phyloP scores from a whole-genome alignment of 2,888 invertebrate species.

The Chloromyia formosa region DNA sequence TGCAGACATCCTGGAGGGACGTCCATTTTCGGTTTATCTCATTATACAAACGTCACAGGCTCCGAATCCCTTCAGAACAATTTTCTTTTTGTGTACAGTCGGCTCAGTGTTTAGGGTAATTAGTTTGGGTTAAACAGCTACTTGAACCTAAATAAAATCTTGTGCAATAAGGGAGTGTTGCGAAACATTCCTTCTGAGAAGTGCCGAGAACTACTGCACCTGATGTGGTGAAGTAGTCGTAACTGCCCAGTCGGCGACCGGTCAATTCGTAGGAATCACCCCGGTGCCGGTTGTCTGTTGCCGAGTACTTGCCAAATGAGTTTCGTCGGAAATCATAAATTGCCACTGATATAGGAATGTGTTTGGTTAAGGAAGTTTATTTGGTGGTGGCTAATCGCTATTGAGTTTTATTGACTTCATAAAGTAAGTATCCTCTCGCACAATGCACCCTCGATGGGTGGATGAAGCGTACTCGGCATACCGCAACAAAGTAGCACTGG shows the following conservation, averaged over 20 bases:
- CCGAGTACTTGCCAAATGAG: background rate
- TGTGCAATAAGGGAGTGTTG: background rate
- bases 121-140: constrained; percentile 28
- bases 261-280: background rate
- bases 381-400: constrained; percentile 32
- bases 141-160: background rate
- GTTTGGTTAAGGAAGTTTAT: constrained; percentile 20
- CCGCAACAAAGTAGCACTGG: constrained; percentile 21
- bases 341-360: constrained; percentile 9
- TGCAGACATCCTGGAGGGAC: background rate
- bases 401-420: constrained; percentile 37
- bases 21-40: background rate
- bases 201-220: background rate
- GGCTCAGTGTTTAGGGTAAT: constrained; percentile 8
- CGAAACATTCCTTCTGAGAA: background rate
- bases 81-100: background rate
- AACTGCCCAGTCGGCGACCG: background rate
- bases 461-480: background rate
- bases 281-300: background rate
- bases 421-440: constrained; percentile 25
- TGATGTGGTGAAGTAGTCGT: background rate
- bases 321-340: constrained; percentile 20
- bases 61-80: background rate
- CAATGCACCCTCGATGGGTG: constrained; percentile 5
- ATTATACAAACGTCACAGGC: background rate